Base-by-base conservation (phyloP, 2,113 vertebrate genomes). In the Neolamprologus hecqui region DNA sequence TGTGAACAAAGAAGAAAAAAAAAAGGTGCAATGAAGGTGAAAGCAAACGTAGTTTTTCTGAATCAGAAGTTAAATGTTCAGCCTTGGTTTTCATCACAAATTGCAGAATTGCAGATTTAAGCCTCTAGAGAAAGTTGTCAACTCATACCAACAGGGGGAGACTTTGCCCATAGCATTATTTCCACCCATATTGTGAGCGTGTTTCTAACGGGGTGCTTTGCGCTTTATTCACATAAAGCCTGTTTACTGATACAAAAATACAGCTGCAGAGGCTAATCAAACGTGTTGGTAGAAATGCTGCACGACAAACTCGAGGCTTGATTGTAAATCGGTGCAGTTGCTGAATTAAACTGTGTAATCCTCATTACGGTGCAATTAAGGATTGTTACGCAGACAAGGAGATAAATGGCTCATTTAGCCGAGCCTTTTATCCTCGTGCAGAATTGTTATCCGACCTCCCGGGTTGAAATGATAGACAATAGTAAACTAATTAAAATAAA, bases 71-170 rank as follows among this genome's bases (percentile, higher is more conserved):
- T 49, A 49, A 49, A 77, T 28, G 15, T 31, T 8, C 26, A 31
- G 45, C 14, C 6, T 7, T 28, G 42, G 0, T 0, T 47, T 75
- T 75, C 42, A 49, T 19, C 6, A 51, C 45, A 77, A 28, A 51
- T 0, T 31, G 23, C 70, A 49, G 26, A 77, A 47, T 31, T 49
- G 9, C 2, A 77, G 42, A 49, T 49, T 77, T 31, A 5, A 49
- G 15, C 45, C 11, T 33, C 9, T 33, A 77, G 26, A 77, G 73
- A 77, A 53, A 79, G 49, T 53, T 53, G 77, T 79, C 31, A 37
- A 21, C 0, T 37, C 6, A 15, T 23, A 54, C 77, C 93, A 90
- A 83, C 85, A 95, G 94, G 85, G 88, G 91, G 93, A 85, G 89
- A 88, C 92, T 86, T 92, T 70, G 84, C 11, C 89, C 86, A 81